A percentile compares a stretch with the other conserved stretches of the same genome.
phyloP scores from a whole-genome alignment of 2,888 invertebrate genomes.

The Serripes groenlandicus region DNA sequence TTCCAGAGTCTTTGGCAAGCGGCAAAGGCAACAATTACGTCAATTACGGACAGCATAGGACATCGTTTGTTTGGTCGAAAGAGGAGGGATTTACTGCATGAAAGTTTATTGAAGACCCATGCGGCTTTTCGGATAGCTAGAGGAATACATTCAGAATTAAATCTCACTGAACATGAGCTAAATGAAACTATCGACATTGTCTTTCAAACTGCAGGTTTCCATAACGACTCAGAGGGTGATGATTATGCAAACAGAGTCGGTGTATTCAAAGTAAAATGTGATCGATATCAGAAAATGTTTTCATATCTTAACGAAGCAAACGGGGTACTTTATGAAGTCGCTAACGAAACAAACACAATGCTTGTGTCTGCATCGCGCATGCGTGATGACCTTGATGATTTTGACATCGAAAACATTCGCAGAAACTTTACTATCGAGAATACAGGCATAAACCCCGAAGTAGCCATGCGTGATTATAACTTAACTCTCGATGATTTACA shows the following conservation, averaged over 20 bases:
- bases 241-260: slow-evolving; percentile 44
- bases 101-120: background rate
- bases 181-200: slow-evolving; percentile 43
- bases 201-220: slow-evolving; percentile 31
- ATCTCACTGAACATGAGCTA: background rate
- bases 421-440: slow-evolving; percentile 33
- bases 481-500: slow-evolving; percentile 30
- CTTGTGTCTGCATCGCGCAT: slow-evolving; percentile 19
- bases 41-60: background rate
- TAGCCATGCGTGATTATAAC: slow-evolving; percentile 40
- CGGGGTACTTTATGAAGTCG: slow-evolving; percentile 23
- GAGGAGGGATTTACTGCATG: slow-evolving; percentile 14
- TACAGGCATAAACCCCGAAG: slow-evolving; percentile 24
- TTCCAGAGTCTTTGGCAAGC: slow-evolving; percentile 32
- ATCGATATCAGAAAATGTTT: background rate
- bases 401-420: slow-evolving; percentile 8
- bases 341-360: slow-evolving; percentile 19
- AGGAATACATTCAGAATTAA: background rate
- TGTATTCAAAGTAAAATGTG: slow-evolving; percentile 43
- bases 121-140: slow-evolving; percentile 3
- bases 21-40: slow-evolving; percentile 18
- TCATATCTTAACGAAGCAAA: slow-evolving; percentile 33
- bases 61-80: background rate
- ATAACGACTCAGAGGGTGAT: background rate
- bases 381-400: background rate